A percentile compares a stretch with the other conserved stretches of the same genome.
These are phyloP conservation scores for Geodia barretti DNA, from an alignment of 37 sponge, comb jelly and placozoan genomes.

Conservation along the genomic window DNA sequence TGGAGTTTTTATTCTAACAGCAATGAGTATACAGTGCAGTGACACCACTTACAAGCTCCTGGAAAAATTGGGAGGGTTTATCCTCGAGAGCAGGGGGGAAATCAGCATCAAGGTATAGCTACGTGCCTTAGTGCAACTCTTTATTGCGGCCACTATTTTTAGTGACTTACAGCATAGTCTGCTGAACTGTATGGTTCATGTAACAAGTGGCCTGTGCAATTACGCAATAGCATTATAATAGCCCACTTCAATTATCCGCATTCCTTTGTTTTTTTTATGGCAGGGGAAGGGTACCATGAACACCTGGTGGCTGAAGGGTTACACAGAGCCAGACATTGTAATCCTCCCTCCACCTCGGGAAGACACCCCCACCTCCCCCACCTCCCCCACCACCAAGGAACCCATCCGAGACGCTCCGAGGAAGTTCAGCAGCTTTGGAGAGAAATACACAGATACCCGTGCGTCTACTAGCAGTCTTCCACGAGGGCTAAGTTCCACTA, in stretches of 20 bases:
- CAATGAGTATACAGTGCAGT: constrained; percentile 90
- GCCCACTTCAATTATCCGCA: too few species aligned
- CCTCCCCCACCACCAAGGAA: background rate
- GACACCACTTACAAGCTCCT: constrained; percentile 62
- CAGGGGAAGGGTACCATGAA: constrained; percentile 89
- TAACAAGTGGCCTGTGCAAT: too few species aligned
- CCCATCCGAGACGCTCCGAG: background rate
- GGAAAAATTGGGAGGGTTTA: constrained; percentile 54
- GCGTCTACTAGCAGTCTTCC: too few species aligned
- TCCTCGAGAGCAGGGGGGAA: constrained; percentile 75
- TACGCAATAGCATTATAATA: too few species aligned
- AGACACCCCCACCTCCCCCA: background rate
- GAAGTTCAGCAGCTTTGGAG: background rate
- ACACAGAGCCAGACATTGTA: background rate
- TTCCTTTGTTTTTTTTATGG: too few species aligned
- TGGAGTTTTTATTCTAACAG: too few species aligned
- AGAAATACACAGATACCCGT: background rate
- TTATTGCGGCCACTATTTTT: too few species aligned
- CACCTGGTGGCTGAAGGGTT: constrained; percentile 82
- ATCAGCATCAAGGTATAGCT: constrained; percentile 73
- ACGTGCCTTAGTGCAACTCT: too few species aligned
- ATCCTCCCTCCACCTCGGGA: background rate
- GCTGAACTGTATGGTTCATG: too few species aligned
- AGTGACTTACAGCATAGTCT: too few species aligned
- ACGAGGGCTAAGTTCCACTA: background rate